Percentiles rank a stretch among this genome's conserved stretches.
Conservation (phyloP, 1,140 invertebrate species). For the Drosophila littoralis region DNA sequence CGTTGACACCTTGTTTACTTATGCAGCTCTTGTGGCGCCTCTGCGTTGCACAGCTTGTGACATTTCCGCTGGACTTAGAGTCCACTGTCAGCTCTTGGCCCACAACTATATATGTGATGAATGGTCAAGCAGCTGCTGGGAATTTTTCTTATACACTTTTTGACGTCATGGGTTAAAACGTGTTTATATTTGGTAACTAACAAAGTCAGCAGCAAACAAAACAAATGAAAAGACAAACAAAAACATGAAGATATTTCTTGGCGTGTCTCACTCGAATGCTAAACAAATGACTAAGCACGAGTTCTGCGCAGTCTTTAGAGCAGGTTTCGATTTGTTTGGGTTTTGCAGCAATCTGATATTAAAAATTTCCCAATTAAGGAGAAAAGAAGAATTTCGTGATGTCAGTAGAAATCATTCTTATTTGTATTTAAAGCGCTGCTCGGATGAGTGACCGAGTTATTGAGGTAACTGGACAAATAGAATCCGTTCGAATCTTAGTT, state of each 20-base stretch:
- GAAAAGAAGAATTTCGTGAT: slow-evolving; percentile 7
- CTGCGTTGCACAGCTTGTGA: slow-evolving; percentile 11
- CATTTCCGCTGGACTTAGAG: slow-evolving; percentile 15
- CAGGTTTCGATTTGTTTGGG: slow-evolving; percentile 30
- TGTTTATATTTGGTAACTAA: slow-evolving; percentile 21
- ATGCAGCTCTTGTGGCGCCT: slow-evolving; percentile 11
- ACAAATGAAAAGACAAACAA: neutral
- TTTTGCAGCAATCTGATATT: slow-evolving; percentile 14
- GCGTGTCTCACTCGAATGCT: slow-evolving; percentile 21
- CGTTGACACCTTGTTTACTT: slow-evolving; percentile 25
- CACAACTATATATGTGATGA: slow-evolving; percentile 3
- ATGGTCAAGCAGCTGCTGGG: slow-evolving; percentile 11
- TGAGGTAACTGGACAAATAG: neutral
- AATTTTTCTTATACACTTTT: slow-evolving; percentile 7
- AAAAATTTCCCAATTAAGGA: slow-evolving; percentile 34
- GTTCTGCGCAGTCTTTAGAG: slow-evolving; percentile 1
- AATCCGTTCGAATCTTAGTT: neutral
- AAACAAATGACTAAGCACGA: slow-evolving; percentile 32
- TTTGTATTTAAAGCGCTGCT: neutral
- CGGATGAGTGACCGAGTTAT: neutral
- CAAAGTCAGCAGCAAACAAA: neutral
- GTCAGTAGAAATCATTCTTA: slow-evolving; percentile 7
- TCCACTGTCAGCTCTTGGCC: slow-evolving; percentile 2
- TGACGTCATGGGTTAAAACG: slow-evolving; percentile 40
- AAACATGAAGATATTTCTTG: slow-evolving; percentile 25